A percentile compares a stretch with the other conserved stretches of the same genome.
Evolutionary conservation across 1,140 invertebrate species (phyloP).

Genomic region (Euschistus heros): DNA sequence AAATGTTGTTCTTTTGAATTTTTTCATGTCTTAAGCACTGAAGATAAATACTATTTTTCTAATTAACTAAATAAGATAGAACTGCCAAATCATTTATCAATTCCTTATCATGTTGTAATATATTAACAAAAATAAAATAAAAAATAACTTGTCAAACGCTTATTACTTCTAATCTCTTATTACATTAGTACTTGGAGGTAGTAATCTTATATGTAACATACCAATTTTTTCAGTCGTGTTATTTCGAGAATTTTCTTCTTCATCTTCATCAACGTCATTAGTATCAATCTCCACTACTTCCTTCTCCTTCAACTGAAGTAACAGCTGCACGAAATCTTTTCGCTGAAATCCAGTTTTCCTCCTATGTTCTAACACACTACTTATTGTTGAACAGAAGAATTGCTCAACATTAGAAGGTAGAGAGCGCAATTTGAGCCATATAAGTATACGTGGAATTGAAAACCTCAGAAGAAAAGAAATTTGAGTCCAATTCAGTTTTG

Average conservation of each 20-base stretch:
- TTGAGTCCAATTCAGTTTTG: slow-evolving; percentile 31
- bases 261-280: neutral
- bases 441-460: slow-evolving; percentile 23
- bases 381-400: slow-evolving; percentile 40
- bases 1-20: no score
- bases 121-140: no score
- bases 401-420: slow-evolving; percentile 31
- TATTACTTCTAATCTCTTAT: no score
- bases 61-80: no score
- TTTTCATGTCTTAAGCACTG: no score
- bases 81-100: no score
- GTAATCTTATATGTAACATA: neutral
- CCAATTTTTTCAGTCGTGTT: no score
- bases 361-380: slow-evolving; percentile 36
- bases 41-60: no score
- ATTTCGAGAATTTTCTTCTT: no score
- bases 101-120: no score
- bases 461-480: slow-evolving; percentile 20
- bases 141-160: no score
- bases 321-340: slow-evolving; percentile 36
- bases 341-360: slow-evolving; percentile 35
- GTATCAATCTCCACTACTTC: slow-evolving; percentile 10
- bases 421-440: slow-evolving; percentile 20
- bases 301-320: slow-evolving; percentile 29
- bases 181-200: no score